Evolutionary conservation across 2,888 invertebrate species (phyloP), one percentile per base, ranked within the genome.

Genomic region (Mythimna vitellina): DNA sequence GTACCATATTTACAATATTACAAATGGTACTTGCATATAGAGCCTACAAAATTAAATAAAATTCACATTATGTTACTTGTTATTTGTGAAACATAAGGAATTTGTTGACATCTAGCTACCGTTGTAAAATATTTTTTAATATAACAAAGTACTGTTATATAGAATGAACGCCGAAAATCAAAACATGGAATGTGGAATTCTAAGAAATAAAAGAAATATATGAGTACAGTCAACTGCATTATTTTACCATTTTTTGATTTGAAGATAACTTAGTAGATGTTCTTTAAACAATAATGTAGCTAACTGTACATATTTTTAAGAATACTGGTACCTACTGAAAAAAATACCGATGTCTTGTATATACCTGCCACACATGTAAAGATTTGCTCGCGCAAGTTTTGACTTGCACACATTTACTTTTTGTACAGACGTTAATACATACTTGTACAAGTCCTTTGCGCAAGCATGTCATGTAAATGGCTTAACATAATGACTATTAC

Each of bases 41-140:
- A 46, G 46, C 46, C 38, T 75, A 57, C 29, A 25, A 38, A 29
- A 56, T 64, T 3, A 20, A 58, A 68, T n/a, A 38, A 20, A 46
- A 0, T 10, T 46, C 46, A 7, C 46, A 46, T 6, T 46, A 46
- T 17, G 1, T 20, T 42, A 42, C 42, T 9, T 42, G 14, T 3
- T 20, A 42, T 25, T 54, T 2, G 49, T 63, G n/a, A 49, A 54
- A n/a, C 0, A 10, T 14, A 73, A 54, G 54, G 1, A 64, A 65
- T 65, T 75, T 56, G 10, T 76, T 76, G 17, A n/a, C 12, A 76
- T 67, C 76, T 73, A 67, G 32, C n/a, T 76, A 57, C 49, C 0
- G 12, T 57, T 17, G 51, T 51, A 12, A 12, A 49, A 6, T n/a
- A 42, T 29, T 14, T 49, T 71, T 38, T 51, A 9, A 56, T 7